Evolutionary conservation across 2,113 vertebrate genomes (phyloP).

Genomic region (Microtus pennsylvanicus): DNA sequence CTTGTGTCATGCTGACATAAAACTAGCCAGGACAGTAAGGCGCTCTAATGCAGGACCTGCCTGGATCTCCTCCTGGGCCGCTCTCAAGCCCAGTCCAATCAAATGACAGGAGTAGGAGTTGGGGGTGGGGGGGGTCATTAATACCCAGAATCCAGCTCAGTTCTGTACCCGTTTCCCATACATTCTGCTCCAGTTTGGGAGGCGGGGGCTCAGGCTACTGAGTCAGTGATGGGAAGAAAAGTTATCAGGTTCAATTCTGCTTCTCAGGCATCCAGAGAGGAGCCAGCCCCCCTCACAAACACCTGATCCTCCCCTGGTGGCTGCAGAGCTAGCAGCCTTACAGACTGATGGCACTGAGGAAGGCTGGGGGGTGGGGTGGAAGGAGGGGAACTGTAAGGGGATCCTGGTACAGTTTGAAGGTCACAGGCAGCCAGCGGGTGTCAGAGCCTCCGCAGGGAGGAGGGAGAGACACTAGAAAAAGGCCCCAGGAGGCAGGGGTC

Average conservation of each 20-base stretch:
- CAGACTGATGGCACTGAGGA: background rate
- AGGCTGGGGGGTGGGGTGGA: background rate
- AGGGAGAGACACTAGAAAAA: constrained; percentile 76
- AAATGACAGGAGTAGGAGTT: background rate
- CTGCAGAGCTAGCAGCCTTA: background rate
- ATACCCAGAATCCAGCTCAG: background rate
- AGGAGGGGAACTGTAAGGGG: constrained; percentile 66
- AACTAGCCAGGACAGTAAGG: background rate
- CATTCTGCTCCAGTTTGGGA: constrained; percentile 5
- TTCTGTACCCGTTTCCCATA: background rate
- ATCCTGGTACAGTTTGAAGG: constrained; percentile 84
- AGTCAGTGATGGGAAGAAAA: background rate
- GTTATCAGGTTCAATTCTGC: background rate
- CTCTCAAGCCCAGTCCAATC: background rate
- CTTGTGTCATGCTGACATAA: background rate
- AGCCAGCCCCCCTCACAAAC: background rate
- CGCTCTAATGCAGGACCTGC: background rate
- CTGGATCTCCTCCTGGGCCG: background rate
- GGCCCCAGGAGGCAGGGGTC: constrained; percentile 77
- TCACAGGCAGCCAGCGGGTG: constrained; percentile 77
- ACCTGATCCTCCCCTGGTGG: constrained; percentile 57
- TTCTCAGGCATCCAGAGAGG: constrained; percentile 11
- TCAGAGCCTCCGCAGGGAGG: constrained; percentile 61
- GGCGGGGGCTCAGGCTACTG: background rate
- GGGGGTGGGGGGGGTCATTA: background rate